A percentile compares a stretch with the other conserved stretches of the same genome.
phyloP scores from a whole-genome alignment of 2,113 vertebrate genomes.

The Myodes glareolus region DNA sequence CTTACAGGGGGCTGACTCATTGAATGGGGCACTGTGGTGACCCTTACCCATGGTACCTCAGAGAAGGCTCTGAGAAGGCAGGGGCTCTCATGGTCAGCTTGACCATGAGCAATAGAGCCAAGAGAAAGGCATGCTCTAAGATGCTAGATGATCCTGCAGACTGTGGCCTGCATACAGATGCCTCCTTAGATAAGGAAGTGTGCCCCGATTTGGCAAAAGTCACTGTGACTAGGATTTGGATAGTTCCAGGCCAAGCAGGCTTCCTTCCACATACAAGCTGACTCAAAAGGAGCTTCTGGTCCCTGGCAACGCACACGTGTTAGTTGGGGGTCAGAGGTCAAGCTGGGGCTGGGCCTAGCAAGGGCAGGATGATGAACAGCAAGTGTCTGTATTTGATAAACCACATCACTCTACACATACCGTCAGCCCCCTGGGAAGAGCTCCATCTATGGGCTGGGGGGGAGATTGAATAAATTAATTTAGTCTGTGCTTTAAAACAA shows the following conservation, averaged over 20 bases:
- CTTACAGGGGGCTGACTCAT: neutral
- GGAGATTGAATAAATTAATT: neutral
- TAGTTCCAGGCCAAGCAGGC: neutral
- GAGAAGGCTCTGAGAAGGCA: neutral
- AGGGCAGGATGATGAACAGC: neutral
- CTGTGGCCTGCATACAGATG: neutral
- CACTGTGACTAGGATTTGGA: neutral
- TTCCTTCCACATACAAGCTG: neutral
- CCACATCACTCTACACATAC: neutral
- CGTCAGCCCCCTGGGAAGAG: fast-evolving
- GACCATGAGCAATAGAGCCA: too few relatives aligned
- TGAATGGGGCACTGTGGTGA: too few relatives aligned
- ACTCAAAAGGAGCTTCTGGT: neutral
- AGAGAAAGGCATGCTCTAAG: neutral
- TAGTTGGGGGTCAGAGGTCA: neutral
- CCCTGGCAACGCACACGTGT: too few relatives aligned
- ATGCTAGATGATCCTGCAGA: neutral
- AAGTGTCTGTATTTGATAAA: neutral
- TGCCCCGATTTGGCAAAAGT: neutral
- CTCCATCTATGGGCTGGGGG: neutral
- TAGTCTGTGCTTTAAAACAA: conserved; percentile 2
- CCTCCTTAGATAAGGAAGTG: neutral
- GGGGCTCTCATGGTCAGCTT: neutral
- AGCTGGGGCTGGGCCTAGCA: fast-evolving
- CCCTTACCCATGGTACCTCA: neutral